Evolutionary conservation across 2,888 invertebrate genomes (phyloP).

Genomic region (Agrochola macilenta): DNA sequence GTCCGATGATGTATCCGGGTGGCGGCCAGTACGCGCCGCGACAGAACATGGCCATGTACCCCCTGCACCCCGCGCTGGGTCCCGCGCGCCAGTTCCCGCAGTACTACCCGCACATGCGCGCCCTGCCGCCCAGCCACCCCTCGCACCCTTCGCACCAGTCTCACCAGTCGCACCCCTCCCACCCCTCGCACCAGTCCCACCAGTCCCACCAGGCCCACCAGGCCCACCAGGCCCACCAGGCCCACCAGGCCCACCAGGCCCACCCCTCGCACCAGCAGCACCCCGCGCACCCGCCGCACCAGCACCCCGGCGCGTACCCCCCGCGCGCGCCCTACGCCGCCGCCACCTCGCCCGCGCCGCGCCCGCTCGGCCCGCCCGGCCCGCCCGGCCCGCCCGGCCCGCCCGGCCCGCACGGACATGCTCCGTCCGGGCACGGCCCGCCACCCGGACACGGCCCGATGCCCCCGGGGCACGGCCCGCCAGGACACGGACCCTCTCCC

Average conservation of each 20-base stretch:
- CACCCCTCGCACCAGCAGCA: not conserved
- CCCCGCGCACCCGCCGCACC: not conserved
- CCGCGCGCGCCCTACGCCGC: constrained; percentile 48
- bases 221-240: not conserved
- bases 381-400: constrained; percentile 26
- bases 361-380: constrained; percentile 31
- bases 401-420: constrained; percentile 33
- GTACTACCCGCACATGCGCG: constrained; percentile 75
- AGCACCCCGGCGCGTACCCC: constrained; percentile 50
- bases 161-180: constrained; percentile 5
- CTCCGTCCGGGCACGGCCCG: constrained; percentile 23
- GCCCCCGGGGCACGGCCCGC: constrained; percentile 48
- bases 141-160: constrained; percentile 39
- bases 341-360: constrained; percentile 39
- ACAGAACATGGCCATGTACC: constrained; percentile 76
- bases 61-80: constrained; percentile 55
- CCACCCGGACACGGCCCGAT: constrained; percentile 29
- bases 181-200: constrained; percentile 43
- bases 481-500: constrained; percentile 47
- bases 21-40: constrained; percentile 78
- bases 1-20: constrained; percentile 84
- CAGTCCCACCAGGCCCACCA: no score
- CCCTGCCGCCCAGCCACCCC: constrained; percentile 36
- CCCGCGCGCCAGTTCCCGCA: constrained; percentile 74
- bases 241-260: no score